Base-by-base conservation (phyloP, 35 echinoderm and acorn worm genomes). In the Nesometra sesokonis region DNA sequence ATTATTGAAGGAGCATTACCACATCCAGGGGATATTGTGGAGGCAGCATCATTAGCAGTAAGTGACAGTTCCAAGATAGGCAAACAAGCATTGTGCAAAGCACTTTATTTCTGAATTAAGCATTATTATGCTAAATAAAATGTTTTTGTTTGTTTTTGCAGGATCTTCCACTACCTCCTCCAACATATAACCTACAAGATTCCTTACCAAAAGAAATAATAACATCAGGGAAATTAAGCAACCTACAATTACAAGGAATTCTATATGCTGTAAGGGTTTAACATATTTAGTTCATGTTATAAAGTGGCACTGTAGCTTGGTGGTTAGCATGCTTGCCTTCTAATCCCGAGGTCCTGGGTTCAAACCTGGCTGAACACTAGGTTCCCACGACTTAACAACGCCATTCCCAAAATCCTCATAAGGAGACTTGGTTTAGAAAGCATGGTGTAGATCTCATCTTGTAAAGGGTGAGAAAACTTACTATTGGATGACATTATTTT, bases 21-120 rank as follows among this genome's bases (percentile, higher is more conserved):
- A 31, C 94, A 97, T 37, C 94, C 94, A 0, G 94, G 94, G 15
- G 85, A 97, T 78, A 97, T 97, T 8, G 94, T 97, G 34, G 89
- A 93, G 85, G 94, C 94, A 89, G 92, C 94, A 0, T 97, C 94
- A 29, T 80, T 97, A 17, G 84, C 94, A 30, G 94, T 97, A 83
- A 97, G 94, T 93, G n/a, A n/a, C n/a, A n/a, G n/a, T n/a, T n/a
- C n/a, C n/a, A n/a, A 17, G 5, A 21, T 30, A 57, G 33, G 5
- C 30, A n/a, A 47, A 47, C 13, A 47, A 3, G 29, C n/a, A 85
- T 47, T 27, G 2, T n/a, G 9, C 29, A 30, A 19, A 23, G 13
- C 46, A 11, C 17, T 17, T 15, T 36, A 13, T 36, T 17, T 17
- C 9, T 36, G 13, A 39, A 13, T 11, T 11, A 9, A 36, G 35